These are phyloP conservation scores for Isotomurus palustris DNA, from an alignment of 2,888 invertebrate species.

Conservation along the genomic window DNA sequence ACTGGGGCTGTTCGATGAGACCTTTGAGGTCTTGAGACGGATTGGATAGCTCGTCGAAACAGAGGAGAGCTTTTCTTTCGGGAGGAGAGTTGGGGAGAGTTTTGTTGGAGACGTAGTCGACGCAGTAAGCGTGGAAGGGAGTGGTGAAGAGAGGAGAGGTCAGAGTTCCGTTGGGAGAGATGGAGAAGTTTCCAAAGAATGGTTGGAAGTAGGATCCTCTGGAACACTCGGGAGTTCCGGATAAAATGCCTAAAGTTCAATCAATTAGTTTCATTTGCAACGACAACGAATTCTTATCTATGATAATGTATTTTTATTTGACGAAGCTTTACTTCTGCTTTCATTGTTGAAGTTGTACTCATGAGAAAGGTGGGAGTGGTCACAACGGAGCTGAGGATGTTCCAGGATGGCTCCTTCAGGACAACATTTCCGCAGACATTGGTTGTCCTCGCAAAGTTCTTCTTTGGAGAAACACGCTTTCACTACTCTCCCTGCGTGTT, in stretches of 20 bases:
- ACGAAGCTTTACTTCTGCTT: conserved; percentile 38
- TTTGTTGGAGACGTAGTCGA: conserved; percentile 33
- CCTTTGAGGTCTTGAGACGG: conserved; percentile 2
- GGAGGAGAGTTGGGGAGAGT: conserved; percentile 12
- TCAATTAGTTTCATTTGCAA: too few relatives aligned
- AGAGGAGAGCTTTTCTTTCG: conserved; percentile 25
- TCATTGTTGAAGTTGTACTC: conserved; percentile 19
- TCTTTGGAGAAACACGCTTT: conserved; percentile 40
- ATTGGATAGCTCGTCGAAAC: conserved; percentile 13
- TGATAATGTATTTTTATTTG: too few relatives aligned
- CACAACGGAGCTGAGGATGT: conserved; percentile 15
- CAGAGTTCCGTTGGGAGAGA: conserved; percentile 32
- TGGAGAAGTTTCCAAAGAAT: conserved; percentile 19
- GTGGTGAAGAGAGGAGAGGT: conserved; percentile 18
- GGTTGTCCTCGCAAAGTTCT: conserved; percentile 27
- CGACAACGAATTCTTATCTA: too few relatives aligned
- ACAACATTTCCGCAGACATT: conserved; percentile 43
- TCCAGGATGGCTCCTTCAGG: conserved; percentile 29
- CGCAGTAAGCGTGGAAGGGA: conserved; percentile 38
- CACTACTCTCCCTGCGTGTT: conserved; percentile 37
- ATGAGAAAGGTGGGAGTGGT: conserved; percentile 6
- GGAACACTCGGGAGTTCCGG: conserved; percentile 37
- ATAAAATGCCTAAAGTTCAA: conserved; percentile 32
- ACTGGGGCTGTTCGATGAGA: conserved; percentile 19
- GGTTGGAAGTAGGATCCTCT: conserved; percentile 27